Percentiles rank a stretch among this genome's conserved stretches.
phyloP scores from a whole-genome alignment of 2,797 vertebrate species.

The Apogon hyalosoma region DNA sequence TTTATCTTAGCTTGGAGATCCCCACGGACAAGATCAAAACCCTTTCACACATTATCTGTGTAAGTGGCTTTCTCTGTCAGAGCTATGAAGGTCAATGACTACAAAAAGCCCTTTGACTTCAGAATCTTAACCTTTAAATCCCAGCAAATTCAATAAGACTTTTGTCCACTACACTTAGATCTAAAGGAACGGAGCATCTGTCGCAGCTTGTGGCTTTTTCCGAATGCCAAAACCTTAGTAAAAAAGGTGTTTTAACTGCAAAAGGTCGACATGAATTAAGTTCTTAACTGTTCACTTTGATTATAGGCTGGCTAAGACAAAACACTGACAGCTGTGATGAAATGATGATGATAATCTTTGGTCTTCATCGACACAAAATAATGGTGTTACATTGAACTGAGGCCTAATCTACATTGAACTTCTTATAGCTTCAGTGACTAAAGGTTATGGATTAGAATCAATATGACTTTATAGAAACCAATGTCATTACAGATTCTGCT shows the following conservation, averaged over 20 bases:
- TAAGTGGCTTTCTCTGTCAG: conserved; percentile 41
- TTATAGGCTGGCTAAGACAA: too few species aligned
- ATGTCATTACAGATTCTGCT: too few species aligned
- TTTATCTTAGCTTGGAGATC: conserved; percentile 14
- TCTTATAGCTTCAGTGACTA: not conserved
- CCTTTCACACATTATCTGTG: conserved; percentile 39
- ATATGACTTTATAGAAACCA: too few species aligned
- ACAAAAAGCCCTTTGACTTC: conserved; percentile 48
- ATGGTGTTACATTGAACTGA: too few species aligned
- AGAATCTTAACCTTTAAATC: conserved; percentile 23
- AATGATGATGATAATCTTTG: too few species aligned
- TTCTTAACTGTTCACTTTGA: too few species aligned
- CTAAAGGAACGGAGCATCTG: not conserved
- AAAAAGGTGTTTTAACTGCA: not conserved
- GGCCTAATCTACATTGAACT: not conserved
- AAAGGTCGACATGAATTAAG: too few species aligned
- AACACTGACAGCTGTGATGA: too few species aligned
- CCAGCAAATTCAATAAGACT: not conserved
- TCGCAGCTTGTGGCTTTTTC: not conserved
- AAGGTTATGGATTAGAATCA: too few species aligned
- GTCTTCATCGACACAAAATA: too few species aligned
- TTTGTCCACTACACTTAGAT: too few species aligned
- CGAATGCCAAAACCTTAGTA: not conserved
- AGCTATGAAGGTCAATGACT: conserved; percentile 55
- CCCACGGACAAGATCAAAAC: conserved; percentile 41